phyloP scores from a whole-genome alignment of 1,140 invertebrate genomes.

The Brachionus asplanchnoidis region DNA sequence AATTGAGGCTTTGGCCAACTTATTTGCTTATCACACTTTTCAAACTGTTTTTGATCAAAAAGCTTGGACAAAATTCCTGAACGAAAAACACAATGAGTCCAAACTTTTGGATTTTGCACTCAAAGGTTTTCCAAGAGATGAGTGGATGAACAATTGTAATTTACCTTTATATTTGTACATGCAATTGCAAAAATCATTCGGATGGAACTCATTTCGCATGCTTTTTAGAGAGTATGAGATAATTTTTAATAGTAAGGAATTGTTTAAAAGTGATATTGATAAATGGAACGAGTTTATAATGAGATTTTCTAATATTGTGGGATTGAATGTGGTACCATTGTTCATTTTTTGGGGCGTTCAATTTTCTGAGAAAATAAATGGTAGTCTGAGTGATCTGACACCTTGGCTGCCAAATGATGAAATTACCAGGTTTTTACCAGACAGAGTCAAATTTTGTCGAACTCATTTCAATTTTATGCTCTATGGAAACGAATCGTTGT shows the following conservation, averaged over 20 bases:
- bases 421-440: background rate
- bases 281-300: constrained; percentile 40
- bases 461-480: constrained; percentile 7
- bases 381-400: background rate
- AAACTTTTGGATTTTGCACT: background rate
- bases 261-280: background rate
- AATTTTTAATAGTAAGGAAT: background rate
- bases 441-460: constrained; percentile 25
- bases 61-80: constrained; percentile 44
- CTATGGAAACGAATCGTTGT: constrained; percentile 1
- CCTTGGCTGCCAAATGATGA: constrained; percentile 21
- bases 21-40: constrained; percentile 46
- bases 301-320: constrained; percentile 29
- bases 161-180: background rate
- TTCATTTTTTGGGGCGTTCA: constrained; percentile 17
- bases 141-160: background rate
- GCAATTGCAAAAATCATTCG: constrained; percentile 9
- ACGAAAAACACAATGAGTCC: constrained; percentile 10
- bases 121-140: background rate
- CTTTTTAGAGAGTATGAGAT: constrained; percentile 23
- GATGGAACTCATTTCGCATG: constrained; percentile 8
- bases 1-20: constrained; percentile 45
- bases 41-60: constrained; percentile 42
- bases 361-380: background rate
- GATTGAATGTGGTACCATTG: constrained; percentile 1